Evolutionary conservation across 2,888 invertebrate genomes (phyloP).

Genomic region (Platycheirus rosarum): DNA sequence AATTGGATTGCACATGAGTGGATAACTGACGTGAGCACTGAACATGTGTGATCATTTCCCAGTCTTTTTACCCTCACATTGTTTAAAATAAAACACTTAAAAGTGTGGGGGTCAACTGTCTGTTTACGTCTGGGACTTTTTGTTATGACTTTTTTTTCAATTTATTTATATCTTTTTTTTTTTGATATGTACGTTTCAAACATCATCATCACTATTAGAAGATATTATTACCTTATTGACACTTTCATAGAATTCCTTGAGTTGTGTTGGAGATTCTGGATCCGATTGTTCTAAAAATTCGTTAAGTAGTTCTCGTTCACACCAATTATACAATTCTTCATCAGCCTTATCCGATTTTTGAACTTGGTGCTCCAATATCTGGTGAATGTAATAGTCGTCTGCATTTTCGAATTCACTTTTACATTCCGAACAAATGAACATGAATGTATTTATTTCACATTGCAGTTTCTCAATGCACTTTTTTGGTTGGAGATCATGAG

Average conservation of each 20-base stretch:
- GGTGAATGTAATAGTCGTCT: conserved; percentile 59
- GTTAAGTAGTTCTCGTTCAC: conserved; percentile 53
- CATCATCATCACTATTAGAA: no score
- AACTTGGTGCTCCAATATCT: conserved; percentile 59
- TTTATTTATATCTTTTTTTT: conserved; percentile 25
- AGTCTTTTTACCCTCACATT: conserved; percentile 15
- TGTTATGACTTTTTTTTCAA: conserved; percentile 14
- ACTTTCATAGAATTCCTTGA: conserved; percentile 59
- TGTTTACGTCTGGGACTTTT: conserved; percentile 48
- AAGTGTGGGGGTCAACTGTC: conserved; percentile 35
- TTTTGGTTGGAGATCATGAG: conserved; percentile 68
- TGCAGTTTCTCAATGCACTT: conserved; percentile 66
- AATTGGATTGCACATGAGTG: no score
- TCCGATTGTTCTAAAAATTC: conserved; percentile 50
- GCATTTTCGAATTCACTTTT: conserved; percentile 66
- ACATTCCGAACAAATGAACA: conserved; percentile 68
- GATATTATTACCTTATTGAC: conserved; percentile 68
- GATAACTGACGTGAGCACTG: no score
- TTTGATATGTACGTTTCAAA: background rate
- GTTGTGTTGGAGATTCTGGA: conserved; percentile 15
- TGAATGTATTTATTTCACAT: conserved; percentile 71
- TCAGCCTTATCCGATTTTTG: conserved; percentile 28
- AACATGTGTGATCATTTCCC: no score
- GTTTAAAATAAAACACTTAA: conserved; percentile 26
- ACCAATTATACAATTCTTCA: conserved; percentile 52